phyloP scores from a whole-genome alignment of 2,113 vertebrate genomes.

The Phrynocephalus versicolor region DNA sequence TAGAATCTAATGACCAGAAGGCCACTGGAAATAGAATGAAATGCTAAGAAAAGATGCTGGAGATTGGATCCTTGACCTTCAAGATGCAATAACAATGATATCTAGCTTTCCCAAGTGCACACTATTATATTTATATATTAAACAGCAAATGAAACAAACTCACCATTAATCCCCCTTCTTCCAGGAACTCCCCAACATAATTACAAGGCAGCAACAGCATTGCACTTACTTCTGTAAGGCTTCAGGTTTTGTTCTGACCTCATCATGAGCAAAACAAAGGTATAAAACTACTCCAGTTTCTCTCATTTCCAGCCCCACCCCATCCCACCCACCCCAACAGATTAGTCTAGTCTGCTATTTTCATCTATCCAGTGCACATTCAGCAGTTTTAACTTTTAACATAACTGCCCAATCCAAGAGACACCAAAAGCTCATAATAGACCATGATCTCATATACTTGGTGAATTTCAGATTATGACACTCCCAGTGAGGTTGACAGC shows the following conservation, averaged over 20 bases:
- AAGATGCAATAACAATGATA: no score
- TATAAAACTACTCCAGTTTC: neutral
- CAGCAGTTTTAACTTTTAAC: conserved; percentile 43
- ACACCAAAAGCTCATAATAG: neutral
- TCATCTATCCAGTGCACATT: conserved; percentile 14
- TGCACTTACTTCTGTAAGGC: neutral
- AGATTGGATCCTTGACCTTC: no score
- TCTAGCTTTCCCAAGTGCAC: no score
- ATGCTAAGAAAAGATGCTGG: neutral
- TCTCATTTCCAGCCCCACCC: neutral
- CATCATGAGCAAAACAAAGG: conserved; percentile 40
- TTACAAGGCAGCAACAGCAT: neutral
- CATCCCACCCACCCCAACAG: conserved; percentile 12
- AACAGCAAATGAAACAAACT: conserved; percentile 13
- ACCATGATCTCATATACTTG: conserved; percentile 26
- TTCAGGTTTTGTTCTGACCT: neutral
- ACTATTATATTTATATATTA: neutral
- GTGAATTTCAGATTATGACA: conserved; percentile 46
- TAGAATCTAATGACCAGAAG: neutral
- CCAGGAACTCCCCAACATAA: conserved; percentile 39
- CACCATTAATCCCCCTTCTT: conserved; percentile 45
- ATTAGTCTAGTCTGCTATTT: conserved; percentile 15
- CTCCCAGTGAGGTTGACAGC: conserved; percentile 4
- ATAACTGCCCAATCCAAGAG: conserved; percentile 42
- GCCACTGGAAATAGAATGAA: neutral